Evolutionary conservation across 2,888 invertebrate genomes (phyloP).

Genomic region (Apantesis nais): DNA sequence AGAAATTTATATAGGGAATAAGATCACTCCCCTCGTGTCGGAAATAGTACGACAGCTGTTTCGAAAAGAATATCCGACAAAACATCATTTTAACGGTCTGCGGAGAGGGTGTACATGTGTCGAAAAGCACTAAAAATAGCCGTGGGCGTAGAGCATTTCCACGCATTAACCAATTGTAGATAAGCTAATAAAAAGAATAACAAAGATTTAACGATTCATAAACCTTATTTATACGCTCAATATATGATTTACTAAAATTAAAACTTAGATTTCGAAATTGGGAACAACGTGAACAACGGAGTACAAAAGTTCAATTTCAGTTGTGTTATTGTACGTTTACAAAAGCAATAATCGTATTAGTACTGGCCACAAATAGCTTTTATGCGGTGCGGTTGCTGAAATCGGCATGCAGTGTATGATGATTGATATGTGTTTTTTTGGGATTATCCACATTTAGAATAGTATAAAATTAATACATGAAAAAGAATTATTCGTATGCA

Average conservation of each 20-base stretch:
- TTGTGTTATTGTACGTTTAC: neutral
- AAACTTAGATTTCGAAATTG: neutral
- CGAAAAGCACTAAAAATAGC: slow-evolving; percentile 53
- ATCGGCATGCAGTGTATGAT: neutral
- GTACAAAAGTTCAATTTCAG: neutral
- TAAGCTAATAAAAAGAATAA: slow-evolving; percentile 32
- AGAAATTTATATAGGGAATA: slow-evolving; percentile 54
- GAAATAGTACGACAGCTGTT: slow-evolving; percentile 82
- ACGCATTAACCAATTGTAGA: slow-evolving; percentile 34
- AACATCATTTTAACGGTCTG: slow-evolving; percentile 65
- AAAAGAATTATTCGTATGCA: neutral
- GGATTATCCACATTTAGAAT: neutral
- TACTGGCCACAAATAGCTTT: slow-evolving; percentile 1
- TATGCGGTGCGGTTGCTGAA: neutral
- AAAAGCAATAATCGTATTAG: neutral
- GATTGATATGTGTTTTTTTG: too few species aligned
- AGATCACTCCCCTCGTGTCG: slow-evolving; percentile 69
- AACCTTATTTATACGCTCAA: neutral
- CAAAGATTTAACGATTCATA: slow-evolving; percentile 25
- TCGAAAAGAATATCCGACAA: slow-evolving; percentile 67
- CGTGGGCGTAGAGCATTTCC: slow-evolving; percentile 37
- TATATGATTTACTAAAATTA: neutral
- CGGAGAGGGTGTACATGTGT: slow-evolving; percentile 62
- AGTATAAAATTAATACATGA: neutral
- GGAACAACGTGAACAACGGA: neutral